Evolutionary conservation across 2,888 invertebrate genomes (phyloP).

Genomic region (Ichneumoninae sp.): DNA sequence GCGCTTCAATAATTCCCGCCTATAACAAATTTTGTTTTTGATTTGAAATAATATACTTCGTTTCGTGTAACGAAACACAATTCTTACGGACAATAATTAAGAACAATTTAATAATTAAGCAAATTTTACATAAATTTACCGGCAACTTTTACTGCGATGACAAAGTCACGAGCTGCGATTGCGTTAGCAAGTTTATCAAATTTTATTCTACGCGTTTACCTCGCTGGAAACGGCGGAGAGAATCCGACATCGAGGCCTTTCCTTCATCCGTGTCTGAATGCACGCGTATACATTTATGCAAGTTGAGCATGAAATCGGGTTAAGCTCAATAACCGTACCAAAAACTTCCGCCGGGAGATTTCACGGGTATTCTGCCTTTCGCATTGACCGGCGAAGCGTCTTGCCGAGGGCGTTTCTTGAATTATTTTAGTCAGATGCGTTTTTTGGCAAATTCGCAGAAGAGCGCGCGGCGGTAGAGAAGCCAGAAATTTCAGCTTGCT

Average conservation of each 20-base stretch:
- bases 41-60: no score
- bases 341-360: background rate
- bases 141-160: no score
- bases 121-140: no score
- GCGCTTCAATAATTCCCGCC: no score
- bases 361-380: background rate
- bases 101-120: no score
- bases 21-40: no score
- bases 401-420: background rate
- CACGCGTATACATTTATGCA: background rate
- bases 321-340: background rate
- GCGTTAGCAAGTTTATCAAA: no score
- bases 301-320: background rate
- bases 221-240: background rate
- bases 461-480: background rate
- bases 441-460: slow-evolving; percentile 12
- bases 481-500: slow-evolving; percentile 30
- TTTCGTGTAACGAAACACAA: no score
- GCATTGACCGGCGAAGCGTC: background rate
- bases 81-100: no score
- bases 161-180: no score
- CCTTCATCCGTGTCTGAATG: background rate
- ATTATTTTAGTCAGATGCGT: slow-evolving; percentile 3
- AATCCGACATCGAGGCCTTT: background rate
- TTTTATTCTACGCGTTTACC: background rate